Conservation (phyloP, 2,888 invertebrate genomes). For the Cosmorhoe ocellata region DNA sequence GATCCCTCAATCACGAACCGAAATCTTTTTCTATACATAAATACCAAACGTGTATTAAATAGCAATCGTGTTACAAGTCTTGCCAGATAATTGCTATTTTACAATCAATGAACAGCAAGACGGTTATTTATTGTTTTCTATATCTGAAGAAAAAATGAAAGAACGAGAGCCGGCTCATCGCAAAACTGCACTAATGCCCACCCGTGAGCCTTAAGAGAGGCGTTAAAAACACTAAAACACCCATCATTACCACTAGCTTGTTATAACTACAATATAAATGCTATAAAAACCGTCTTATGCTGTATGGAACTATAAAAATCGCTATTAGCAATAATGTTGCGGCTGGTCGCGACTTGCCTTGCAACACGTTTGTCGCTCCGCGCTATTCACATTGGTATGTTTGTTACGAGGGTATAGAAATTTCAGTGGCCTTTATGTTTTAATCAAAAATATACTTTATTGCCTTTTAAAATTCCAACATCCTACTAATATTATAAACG, state of each 20-base stretch:
- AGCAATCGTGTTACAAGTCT: too few species aligned
- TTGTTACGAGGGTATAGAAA: slow-evolving; percentile 5
- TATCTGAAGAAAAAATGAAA: slow-evolving; percentile 1
- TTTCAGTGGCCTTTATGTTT: slow-evolving; percentile 12
- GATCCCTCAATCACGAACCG: too few species aligned
- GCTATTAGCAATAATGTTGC: slow-evolving; percentile 26
- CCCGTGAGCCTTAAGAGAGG: slow-evolving; percentile 9
- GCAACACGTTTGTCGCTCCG: slow-evolving; percentile 11
- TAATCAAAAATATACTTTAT: slow-evolving; percentile 3
- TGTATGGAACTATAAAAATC: slow-evolving; percentile 24
- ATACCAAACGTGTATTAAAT: too few species aligned
- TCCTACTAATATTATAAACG: too few species aligned
- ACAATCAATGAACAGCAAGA: too few species aligned
- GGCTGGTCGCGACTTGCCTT: slow-evolving; percentile 2
- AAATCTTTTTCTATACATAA: too few species aligned
- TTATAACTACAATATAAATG: slow-evolving; percentile 21
- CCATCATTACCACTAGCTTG: slow-evolving; percentile 17
- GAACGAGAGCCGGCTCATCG: slow-evolving; percentile 10
- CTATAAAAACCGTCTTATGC: slow-evolving; percentile 20
- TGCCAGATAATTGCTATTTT: too few species aligned
- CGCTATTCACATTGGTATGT: slow-evolving; percentile 12
- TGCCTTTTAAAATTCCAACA: too few species aligned
- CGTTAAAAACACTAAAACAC: slow-evolving; percentile 19
- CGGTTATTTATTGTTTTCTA: too few species aligned
- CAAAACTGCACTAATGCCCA: slow-evolving; percentile 4